Evolutionary conservation across 2,797 vertebrate species (phyloP).

Genomic region (Eulemur albifrons): DNA sequence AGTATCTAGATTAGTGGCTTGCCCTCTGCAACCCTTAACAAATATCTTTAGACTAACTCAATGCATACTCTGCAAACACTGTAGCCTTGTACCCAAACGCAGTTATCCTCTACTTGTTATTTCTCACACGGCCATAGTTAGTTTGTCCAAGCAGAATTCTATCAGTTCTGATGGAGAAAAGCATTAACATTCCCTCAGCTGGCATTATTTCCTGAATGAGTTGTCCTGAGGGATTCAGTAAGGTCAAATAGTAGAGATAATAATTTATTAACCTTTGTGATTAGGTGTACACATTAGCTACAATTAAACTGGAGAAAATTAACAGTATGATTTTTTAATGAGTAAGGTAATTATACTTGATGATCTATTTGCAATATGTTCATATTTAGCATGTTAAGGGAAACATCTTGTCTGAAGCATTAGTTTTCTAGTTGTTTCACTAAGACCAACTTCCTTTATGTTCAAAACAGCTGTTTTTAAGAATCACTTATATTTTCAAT

Average conservation of each 20-base stretch:
- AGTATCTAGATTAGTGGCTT: background rate
- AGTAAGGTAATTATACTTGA: slow-evolving; percentile 17
- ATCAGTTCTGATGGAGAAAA: background rate
- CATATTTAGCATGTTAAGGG: background rate
- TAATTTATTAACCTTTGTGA: slow-evolving; percentile 67
- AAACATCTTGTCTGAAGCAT: background rate
- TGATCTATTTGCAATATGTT: background rate
- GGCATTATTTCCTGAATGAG: slow-evolving; percentile 13
- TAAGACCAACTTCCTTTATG: background rate
- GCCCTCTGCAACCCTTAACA: background rate
- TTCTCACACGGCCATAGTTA: background rate
- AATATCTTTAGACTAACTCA: background rate
- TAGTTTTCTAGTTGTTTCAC: background rate
- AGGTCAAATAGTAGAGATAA: slow-evolving; percentile 34
- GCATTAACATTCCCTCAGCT: slow-evolving; percentile 39
- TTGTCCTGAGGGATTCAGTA: slow-evolving; percentile 34
- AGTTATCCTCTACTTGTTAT: background rate
- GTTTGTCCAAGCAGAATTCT: slow-evolving; percentile 15
- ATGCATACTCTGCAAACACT: background rate
- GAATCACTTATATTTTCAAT: background rate
- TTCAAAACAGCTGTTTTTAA: background rate
- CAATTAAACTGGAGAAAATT: slow-evolving; percentile 51
- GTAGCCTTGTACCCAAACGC: background rate
- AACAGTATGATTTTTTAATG: slow-evolving; percentile 33
- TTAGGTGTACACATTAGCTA: slow-evolving; percentile 36